Evolutionary conservation across 2,888 invertebrate genomes (phyloP), one percentile per base, ranked within the genome.

Genomic region (Neoscelio sp.): DNA sequence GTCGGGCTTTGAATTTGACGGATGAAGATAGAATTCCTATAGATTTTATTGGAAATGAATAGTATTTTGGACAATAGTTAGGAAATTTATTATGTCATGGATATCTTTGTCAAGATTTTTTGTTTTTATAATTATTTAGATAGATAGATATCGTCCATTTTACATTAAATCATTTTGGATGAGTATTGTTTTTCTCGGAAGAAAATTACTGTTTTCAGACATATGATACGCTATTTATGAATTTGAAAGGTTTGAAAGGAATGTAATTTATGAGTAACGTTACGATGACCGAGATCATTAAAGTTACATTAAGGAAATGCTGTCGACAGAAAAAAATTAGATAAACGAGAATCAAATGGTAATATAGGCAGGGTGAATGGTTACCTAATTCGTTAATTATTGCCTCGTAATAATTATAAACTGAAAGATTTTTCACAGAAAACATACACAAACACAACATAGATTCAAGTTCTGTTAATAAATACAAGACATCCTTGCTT

Each of bases 201-300:
- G 17, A 50, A 50, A 15, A 30, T 6, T 2, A 28, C 15, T 10
- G 26, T 18, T 52, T 18, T 18, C 17, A 15, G 23, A 56, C 10
- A 12, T 10, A 30, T 10, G 10, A 12, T 33, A 12, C 12, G 18
- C n/a, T 60, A 60, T 60, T 44, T 60, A 60, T 18, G 20, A 60
- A 10, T 12, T 20, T 40, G 40, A 13, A 42, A 26, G n/a, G 17
- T 26, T 30, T 44, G 44, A 42, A 18, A 17, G 44, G 28, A 46
- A 60, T 60, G 33, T 46, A 46, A 60, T 60, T 46, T 44, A 33
- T 33, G 26, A 38, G 33, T 48, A 62, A 35, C 48, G 35, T 35
- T 46, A 23, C 44, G 44, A 48, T 26, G 46, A 48, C 12, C 15
- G 17, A 13, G 35, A 30, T 38, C 35, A 23, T 48, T 48, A 28